A percentile compares a stretch with the other conserved stretches of the same genome.
Conservation (phyloP, 2,888 invertebrate genomes). For the Drosophila tanythrix region DNA sequence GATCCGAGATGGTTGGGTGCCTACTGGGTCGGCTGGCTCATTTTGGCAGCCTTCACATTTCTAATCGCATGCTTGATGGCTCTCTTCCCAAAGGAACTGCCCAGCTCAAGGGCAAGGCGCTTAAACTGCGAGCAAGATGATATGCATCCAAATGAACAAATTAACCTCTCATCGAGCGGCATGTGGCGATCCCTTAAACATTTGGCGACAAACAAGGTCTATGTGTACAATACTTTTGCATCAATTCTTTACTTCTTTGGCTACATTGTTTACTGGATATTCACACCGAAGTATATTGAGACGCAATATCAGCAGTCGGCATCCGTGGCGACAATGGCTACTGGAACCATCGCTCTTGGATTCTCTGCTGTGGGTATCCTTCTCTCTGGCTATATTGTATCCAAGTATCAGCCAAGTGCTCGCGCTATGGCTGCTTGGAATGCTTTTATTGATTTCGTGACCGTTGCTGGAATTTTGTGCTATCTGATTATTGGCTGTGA, state of each 20-base stretch:
- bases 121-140: conserved; percentile 61
- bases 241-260: conserved; percentile 90
- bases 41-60: conserved; percentile 87
- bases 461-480: conserved; percentile 87
- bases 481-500: conserved; percentile 89
- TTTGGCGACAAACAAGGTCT: conserved; percentile 87
- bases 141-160: conserved; percentile 22
- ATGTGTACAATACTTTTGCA: conserved; percentile 89
- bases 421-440: conserved; percentile 89
- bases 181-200: conserved; percentile 88
- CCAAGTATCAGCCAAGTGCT: conserved; percentile 88
- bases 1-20: conserved; percentile 93
- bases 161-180: conserved; percentile 85
- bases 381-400: conserved; percentile 87
- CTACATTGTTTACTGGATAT: conserved; percentile 91
- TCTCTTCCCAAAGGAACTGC: conserved; percentile 89
- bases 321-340: conserved; percentile 88
- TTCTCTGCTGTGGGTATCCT: conserved; percentile 89
- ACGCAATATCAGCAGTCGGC: conserved; percentile 91
- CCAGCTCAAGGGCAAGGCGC: conserved; percentile 87
- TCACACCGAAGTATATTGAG: conserved; percentile 93
- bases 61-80: conserved; percentile 87
- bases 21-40: conserved; percentile 92
- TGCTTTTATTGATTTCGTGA: conserved; percentile 87
- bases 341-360: conserved; percentile 88